Evolutionary conservation across 1,140 invertebrate species (phyloP).

Genomic region (Lasaia peninsularis): DNA sequence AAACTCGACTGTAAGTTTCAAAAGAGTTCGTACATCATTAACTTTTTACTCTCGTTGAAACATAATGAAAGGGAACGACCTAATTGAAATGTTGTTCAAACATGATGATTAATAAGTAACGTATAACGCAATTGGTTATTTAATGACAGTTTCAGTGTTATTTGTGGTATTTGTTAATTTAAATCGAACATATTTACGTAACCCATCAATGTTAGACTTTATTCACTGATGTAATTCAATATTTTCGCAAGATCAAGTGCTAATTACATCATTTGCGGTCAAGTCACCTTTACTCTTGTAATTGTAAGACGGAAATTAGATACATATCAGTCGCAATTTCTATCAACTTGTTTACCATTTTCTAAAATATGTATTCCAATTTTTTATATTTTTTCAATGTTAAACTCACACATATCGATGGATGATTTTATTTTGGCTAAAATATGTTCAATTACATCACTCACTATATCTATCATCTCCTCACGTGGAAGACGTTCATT

Average conservation of each 20-base stretch:
- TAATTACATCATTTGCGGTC: conserved; percentile 46
- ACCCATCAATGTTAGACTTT: not conserved
- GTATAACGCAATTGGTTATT: not conserved
- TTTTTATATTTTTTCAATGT: no score
- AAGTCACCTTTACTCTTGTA: conserved; percentile 40
- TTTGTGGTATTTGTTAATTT: not conserved
- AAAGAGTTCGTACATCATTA: no score
- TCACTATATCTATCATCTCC: no score
- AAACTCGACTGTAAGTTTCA: no score
- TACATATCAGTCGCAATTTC: not conserved
- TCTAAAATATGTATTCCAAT: not conserved
- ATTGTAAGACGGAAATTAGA: not conserved
- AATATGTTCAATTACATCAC: no score
- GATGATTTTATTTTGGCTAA: no score
- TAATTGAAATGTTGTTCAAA: no score
- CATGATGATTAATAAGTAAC: no score
- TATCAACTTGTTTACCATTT: not conserved
- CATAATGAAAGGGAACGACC: no score
- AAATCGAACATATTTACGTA: conserved; percentile 7
- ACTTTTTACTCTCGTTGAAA: no score
- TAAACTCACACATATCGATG: no score
- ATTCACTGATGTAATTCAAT: conserved; percentile 12
- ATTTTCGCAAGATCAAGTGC: conserved; percentile 42
- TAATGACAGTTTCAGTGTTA: not conserved
- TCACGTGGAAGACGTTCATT: no score